phyloP scores from a whole-genome alignment of 2,113 vertebrate species.

The Brienomyrus brachyistius region DNA sequence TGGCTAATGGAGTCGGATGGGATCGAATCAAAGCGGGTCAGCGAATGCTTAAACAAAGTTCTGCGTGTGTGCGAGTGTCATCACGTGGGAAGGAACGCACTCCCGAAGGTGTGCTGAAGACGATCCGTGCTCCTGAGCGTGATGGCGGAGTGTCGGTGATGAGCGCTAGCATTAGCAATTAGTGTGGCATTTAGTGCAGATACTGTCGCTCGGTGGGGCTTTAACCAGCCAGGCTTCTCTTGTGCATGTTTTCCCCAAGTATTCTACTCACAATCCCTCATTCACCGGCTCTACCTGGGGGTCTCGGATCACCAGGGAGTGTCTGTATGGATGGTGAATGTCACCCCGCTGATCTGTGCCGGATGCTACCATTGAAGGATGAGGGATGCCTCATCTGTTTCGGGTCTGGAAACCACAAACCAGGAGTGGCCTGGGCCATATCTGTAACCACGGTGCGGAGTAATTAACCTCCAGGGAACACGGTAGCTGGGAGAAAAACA shows the following conservation, averaged over 20 bases:
- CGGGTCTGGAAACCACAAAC: background rate
- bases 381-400: background rate
- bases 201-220: background rate
- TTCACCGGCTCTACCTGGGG: background rate
- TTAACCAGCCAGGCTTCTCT: background rate
- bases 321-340: background rate
- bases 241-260: background rate
- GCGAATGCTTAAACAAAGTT: background rate
- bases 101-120: background rate
- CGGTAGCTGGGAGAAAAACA: background rate
- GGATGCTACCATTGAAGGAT: background rate
- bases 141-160: background rate
- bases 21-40: background rate
- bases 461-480: conserved; percentile 8
- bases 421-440: background rate
- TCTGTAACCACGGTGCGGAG: background rate
- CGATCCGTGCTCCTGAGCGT: background rate
- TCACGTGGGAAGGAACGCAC: background rate
- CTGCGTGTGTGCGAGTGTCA: background rate
- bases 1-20: background rate
- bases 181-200: background rate
- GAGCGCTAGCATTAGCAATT: background rate
- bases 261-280: background rate
- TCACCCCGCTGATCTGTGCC: background rate
- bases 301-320: background rate